Base-by-base conservation (phyloP, 1,140 invertebrate genomes). In the Marisa cornuarietis region DNA sequence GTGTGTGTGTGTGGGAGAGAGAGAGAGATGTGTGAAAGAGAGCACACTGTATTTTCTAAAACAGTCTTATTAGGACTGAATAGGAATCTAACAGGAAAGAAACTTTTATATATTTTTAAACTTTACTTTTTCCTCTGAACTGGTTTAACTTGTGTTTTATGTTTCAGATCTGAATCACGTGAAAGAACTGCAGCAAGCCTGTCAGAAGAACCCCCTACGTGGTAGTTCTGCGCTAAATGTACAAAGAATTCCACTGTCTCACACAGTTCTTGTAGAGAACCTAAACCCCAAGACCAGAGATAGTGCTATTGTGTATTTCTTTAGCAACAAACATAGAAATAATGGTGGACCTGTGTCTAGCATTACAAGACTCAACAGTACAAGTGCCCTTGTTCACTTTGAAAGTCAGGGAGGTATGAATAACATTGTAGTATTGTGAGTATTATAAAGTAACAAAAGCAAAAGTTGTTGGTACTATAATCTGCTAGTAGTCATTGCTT, bases 281-380 rank as follows among this genome's bases (percentile, higher is more conserved):
- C 51, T 77, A 14, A 69, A 77, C 11, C 63, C 76, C 14, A 26
- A 54, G 7, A 77, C 76, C 10, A 63, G 8, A 10, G n/a, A 54
- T 6, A 65, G 68, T 2, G 9, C 42, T 8, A 51, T 77, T 8
- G 2, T 13, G 42, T n/a, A 24, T 7, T 69, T 24, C 76, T 77
- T 77, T 63, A 66, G 65, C 63, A 77, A 77, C 65, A 77, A 54
- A 51, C 69, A n/a, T 18, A 77, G 76, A 22, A 77, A 77, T 18
- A 20, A 9, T 51, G 76, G 76, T 11, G 76, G 76, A 9, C 63
- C 76, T 24, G 76, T 69, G 49, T 16, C 26, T 24, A 2, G 1
- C 2, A 63, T 77, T 5, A 42, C n/a, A 14, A 77, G 51, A 26
- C 18, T 42, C 7, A 63, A 51, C 51, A 54, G 13, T 10, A 54